phyloP scores from a whole-genome alignment of 2,113 vertebrate species.

The Epinephelus lanceolatus region DNA sequence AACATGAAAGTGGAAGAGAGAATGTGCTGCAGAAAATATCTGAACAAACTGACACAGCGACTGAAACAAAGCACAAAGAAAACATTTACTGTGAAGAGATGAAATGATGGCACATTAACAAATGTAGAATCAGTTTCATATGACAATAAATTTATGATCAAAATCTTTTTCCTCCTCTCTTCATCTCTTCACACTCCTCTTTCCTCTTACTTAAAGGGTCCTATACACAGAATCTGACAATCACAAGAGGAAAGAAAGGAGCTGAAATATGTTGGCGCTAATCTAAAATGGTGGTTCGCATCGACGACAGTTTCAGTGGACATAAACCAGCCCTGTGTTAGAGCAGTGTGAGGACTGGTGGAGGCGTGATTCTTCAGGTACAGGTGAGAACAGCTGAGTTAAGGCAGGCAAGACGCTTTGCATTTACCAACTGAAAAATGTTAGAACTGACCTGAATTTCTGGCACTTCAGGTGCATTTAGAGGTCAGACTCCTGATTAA shows the following conservation, averaged over 20 bases:
- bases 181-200: background rate
- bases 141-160: background rate
- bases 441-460: no score
- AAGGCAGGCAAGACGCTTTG: no score
- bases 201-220: background rate
- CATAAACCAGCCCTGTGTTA: no score
- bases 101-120: background rate
- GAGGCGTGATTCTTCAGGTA: no score
- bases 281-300: no score
- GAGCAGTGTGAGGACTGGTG: background rate
- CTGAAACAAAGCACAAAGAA: background rate
- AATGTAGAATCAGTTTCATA: background rate
- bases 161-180: background rate
- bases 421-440: no score
- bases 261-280: background rate
- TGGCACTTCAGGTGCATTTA: no score
- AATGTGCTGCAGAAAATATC: constrained; percentile 1
- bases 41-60: constrained; percentile 1
- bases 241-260: background rate
- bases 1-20: constrained; percentile 32
- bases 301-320: no score
- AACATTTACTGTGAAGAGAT: background rate
- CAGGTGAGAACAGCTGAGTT: no score
- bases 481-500: no score
- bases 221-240: background rate